Conservation (phyloP, 2,797 vertebrate species). For the Setipinna tenuifilis region DNA sequence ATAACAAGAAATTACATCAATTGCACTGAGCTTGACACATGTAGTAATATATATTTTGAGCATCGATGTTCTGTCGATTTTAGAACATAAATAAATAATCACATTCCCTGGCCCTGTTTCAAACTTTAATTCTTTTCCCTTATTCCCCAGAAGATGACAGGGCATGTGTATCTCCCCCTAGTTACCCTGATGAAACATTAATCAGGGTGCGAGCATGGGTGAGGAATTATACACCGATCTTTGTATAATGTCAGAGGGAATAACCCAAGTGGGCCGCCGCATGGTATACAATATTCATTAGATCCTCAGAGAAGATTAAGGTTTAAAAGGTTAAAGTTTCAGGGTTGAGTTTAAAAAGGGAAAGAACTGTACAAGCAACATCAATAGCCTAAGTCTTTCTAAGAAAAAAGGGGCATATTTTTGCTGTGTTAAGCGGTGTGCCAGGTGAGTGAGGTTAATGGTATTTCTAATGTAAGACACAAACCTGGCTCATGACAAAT, state of each 20-base stretch:
- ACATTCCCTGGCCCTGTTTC: background rate
- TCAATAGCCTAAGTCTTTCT: background rate
- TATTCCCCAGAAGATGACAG: background rate
- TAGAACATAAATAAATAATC: background rate
- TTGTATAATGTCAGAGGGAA: slow-evolving; percentile 3
- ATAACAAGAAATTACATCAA: background rate
- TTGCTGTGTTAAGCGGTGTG: background rate
- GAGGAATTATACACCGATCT: slow-evolving; percentile 28
- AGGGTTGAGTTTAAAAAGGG: background rate
- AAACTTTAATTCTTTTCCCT: background rate
- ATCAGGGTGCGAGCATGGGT: background rate
- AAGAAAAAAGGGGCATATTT: background rate
- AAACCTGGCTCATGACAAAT: background rate
- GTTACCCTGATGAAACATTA: slow-evolving; percentile 17
- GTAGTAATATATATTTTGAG: background rate
- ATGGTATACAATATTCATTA: slow-evolving; percentile 8
- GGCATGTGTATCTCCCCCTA: background rate
- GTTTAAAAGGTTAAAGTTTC: background rate
- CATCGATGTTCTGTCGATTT: background rate
- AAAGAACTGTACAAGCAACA: background rate
- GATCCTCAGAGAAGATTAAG: background rate
- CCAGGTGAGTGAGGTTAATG: background rate
- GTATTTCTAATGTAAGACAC: background rate
- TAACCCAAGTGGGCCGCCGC: background rate
- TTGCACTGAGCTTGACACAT: background rate